Percentiles rank a stretch among this genome's conserved stretches.
These are phyloP conservation scores for Agrypnia vestita DNA, from an alignment of 1,140 invertebrate species.

Conservation along the genomic window DNA sequence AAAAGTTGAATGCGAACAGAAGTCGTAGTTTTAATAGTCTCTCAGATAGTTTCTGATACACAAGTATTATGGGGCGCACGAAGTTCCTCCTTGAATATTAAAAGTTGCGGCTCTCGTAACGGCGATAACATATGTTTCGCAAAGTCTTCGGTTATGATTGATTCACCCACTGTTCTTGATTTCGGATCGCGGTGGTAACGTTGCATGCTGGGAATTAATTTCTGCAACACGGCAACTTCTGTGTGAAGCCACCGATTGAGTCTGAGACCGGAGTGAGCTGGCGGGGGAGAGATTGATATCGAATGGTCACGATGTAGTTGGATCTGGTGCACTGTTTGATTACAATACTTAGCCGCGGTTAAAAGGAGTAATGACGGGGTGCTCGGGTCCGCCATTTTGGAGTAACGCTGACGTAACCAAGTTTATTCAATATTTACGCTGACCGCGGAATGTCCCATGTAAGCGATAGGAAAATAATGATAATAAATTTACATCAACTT, in stretches of 20 bases:
- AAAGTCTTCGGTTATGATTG: conserved; percentile 21
- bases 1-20: conserved; percentile 55
- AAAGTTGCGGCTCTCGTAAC: conserved; percentile 22
- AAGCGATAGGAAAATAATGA: too few species aligned
- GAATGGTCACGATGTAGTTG: conserved; percentile 11
- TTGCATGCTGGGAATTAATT: conserved; percentile 9
- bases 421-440: too few species aligned
- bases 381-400: background rate
- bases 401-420: background rate
- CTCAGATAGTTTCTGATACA: conserved; percentile 47
- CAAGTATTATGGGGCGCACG: conserved; percentile 30
- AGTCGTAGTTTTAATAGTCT: conserved; percentile 60
- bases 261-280: background rate
- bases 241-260: background rate
- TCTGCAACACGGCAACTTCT: background rate
- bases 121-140: conserved; percentile 23
- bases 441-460: too few species aligned
- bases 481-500: too few species aligned
- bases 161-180: background rate
- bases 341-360: background rate
- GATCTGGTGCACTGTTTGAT: conserved; percentile 15
- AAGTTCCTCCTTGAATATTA: conserved; percentile 25
- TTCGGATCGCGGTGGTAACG: background rate
- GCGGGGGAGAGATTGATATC: background rate
- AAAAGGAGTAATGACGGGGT: background rate